Percentiles rank a stretch among this genome's conserved stretches.
phyloP scores from a whole-genome alignment of 1,140 invertebrate genomes.

The Aricia agestis region DNA sequence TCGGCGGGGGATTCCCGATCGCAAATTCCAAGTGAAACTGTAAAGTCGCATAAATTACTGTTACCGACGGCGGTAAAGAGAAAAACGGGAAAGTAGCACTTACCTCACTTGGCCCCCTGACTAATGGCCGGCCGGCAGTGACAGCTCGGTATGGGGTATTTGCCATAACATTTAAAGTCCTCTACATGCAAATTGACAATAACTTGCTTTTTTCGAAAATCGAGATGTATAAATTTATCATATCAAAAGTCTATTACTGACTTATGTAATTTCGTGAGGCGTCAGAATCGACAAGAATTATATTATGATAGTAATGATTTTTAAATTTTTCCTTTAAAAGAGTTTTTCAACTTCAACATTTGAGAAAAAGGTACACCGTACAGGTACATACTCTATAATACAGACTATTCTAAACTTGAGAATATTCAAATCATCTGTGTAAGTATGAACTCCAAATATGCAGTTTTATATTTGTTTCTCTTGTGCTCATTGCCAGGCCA shows the following conservation, averaged over 20 bases:
- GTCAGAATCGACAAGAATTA: too few relatives aligned
- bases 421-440: too few relatives aligned
- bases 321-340: too few relatives aligned
- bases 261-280: too few relatives aligned
- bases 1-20: conserved; percentile 63
- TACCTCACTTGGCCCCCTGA: conserved; percentile 70
- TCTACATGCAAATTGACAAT: conserved; percentile 16
- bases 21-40: conserved; percentile 67
- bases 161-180: conserved; percentile 27
- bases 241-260: background rate
- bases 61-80: conserved; percentile 49
- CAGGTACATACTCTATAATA: too few relatives aligned
- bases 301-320: too few relatives aligned
- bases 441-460: too few relatives aligned
- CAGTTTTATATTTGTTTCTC: too few relatives aligned
- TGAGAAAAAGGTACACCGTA: too few relatives aligned
- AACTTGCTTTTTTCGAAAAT: background rate
- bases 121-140: conserved; percentile 64
- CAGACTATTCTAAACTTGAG: background rate
- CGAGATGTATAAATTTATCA: background rate
- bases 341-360: too few relatives aligned
- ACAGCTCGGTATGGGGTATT: conserved; percentile 52
- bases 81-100: conserved; percentile 72
- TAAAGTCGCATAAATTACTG: conserved; percentile 74
- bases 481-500: too few relatives aligned